Evolutionary conservation across 2,888 invertebrate species (phyloP).

Genomic region (Diplolepis rosae): DNA sequence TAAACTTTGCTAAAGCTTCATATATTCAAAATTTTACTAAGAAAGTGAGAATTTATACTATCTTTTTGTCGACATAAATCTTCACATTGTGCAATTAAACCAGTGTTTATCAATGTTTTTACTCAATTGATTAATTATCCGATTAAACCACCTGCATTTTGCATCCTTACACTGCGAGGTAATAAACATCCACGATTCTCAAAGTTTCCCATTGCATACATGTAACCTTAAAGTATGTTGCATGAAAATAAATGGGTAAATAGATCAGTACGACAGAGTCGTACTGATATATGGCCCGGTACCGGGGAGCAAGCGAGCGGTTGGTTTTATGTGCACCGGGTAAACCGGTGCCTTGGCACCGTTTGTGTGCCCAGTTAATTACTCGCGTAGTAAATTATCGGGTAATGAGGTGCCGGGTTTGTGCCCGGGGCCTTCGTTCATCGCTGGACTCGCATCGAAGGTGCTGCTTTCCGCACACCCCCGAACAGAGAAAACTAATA

Average conservation of each 20-base stretch:
- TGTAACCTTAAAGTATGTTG: neutral
- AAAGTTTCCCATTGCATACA: conserved; percentile 37
- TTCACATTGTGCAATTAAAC: conserved; percentile 13
- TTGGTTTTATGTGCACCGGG: conserved; percentile 39
- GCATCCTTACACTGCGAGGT: conserved; percentile 15
- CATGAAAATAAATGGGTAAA: conserved; percentile 62
- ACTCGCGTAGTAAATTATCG: conserved; percentile 72
- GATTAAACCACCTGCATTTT: conserved; percentile 18
- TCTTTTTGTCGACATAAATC: neutral
- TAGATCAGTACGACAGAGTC: conserved; percentile 60
- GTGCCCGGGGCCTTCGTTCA: conserved; percentile 62
- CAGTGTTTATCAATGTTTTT: conserved; percentile 16
- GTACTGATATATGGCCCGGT: conserved; percentile 62
- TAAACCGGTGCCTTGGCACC: conserved; percentile 52
- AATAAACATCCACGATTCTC: conserved; percentile 35
- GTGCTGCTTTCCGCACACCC: conserved; percentile 54
- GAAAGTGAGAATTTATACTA: no score
- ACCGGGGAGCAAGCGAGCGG: neutral
- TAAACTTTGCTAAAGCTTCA: no score
- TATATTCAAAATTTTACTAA: no score
- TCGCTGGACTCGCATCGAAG: conserved; percentile 46
- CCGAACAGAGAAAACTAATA: conserved; percentile 65
- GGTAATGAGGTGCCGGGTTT: conserved; percentile 72
- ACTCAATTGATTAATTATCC: conserved; percentile 25
- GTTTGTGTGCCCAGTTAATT: conserved; percentile 72